Conservation (phyloP, 1,140 invertebrate species). For the Cotesia glomerata region DNA sequence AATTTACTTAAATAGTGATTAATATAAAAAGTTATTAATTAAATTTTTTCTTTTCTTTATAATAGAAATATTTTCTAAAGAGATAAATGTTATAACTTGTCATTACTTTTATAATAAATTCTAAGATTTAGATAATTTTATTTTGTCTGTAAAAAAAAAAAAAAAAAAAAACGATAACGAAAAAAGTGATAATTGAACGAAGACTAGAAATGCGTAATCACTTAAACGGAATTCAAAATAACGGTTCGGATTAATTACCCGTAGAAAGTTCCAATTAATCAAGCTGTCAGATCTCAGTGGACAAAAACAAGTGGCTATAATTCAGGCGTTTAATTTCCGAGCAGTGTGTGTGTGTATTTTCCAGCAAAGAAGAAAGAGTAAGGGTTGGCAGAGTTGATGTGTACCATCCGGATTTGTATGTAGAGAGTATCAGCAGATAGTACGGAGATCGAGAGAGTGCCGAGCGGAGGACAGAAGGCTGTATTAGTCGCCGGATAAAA, state of each 20-base stretch:
- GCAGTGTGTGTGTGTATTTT: background rate
- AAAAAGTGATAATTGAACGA: too few relatives aligned
- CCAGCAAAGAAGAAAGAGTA: background rate
- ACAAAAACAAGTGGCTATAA: slow-evolving; percentile 3
- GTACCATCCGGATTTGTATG: too few relatives aligned
- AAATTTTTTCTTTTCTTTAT: too few relatives aligned
- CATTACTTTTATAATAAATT: too few relatives aligned
- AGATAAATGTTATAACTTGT: too few relatives aligned
- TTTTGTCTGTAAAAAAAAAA: too few relatives aligned
- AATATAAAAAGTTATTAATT: too few relatives aligned
- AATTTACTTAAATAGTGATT: too few relatives aligned
- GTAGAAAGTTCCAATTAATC: slow-evolving; percentile 20
- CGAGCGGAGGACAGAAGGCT: background rate
- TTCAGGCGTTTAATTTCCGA: background rate
- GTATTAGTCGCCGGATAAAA: background rate
- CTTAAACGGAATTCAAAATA: slow-evolving; percentile 1
- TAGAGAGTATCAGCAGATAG: background rate
- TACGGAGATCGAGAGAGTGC: background rate
- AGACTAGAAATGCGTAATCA: background rate
- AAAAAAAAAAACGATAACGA: too few relatives aligned
- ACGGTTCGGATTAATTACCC: slow-evolving; percentile 13
- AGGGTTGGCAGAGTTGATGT: background rate
- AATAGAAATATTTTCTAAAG: too few relatives aligned
- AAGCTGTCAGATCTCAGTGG: slow-evolving; percentile 8
- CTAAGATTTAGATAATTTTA: too few relatives aligned